Conservation (phyloP, 1,140 invertebrate genomes). For the Cylas formicarius region DNA sequence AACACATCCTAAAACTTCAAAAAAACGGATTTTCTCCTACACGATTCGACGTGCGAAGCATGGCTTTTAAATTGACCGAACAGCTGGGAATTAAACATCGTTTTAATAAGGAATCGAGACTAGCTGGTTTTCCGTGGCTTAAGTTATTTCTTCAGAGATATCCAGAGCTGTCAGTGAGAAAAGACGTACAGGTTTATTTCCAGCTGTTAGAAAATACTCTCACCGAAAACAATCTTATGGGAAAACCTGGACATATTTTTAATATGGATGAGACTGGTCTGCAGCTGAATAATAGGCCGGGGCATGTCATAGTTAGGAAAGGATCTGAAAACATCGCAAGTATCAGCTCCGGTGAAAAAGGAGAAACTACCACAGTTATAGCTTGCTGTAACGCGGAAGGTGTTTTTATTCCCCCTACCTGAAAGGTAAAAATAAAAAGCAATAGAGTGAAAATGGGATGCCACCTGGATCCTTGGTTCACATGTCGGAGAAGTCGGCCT, state of each 20-base stretch:
- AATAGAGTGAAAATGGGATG: constrained; percentile 29
- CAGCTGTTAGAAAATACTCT: constrained; percentile 30
- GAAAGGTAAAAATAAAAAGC: constrained; percentile 27
- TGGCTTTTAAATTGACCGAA: no score
- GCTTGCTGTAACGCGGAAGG: constrained; percentile 20
- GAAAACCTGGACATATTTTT: constrained; percentile 37
- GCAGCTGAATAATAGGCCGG: constrained; percentile 37
- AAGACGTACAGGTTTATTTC: no score
- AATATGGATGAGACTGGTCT: constrained; percentile 44
- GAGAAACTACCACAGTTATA: constrained; percentile 29
- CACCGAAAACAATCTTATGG: constrained; percentile 19
- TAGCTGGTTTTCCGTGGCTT: no score
- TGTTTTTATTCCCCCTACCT: constrained; percentile 23
- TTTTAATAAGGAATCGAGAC: no score
- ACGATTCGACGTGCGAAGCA: no score
- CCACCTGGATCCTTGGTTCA: constrained; percentile 29
- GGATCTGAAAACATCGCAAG: constrained; percentile 30
- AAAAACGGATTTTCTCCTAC: no score
- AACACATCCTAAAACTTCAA: no score
- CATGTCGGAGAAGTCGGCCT: constrained; percentile 30
- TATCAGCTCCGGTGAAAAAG: constrained; percentile 26
- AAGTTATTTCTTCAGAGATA: no score
- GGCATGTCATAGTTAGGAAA: constrained; percentile 39
- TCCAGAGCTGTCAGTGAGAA: no score
- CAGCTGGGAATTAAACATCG: no score